A percentile compares a stretch with the other conserved stretches of the same genome.
Conservation (phyloP, 2,888 invertebrate genomes). For the Amphipoea oculea region DNA sequence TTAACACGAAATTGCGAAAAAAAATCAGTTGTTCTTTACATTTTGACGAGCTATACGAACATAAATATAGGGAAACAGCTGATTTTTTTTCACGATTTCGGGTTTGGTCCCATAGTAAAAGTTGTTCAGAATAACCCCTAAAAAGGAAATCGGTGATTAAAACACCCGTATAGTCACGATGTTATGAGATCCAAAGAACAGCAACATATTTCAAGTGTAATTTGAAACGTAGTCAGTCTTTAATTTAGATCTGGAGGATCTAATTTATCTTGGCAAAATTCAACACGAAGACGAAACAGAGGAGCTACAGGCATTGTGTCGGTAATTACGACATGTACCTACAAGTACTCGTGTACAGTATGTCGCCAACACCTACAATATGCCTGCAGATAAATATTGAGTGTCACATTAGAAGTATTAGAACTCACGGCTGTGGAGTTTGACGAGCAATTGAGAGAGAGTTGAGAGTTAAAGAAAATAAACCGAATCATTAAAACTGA, state of each 20-base stretch:
- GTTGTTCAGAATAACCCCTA: no score
- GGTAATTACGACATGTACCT: conserved; percentile 68
- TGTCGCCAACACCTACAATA: conserved; percentile 70
- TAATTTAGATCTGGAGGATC: not conserved
- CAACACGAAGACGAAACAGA: not conserved
- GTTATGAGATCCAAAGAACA: not conserved
- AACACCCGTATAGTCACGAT: no score
- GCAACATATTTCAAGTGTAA: not conserved
- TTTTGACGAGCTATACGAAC: no score
- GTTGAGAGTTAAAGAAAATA: not conserved
- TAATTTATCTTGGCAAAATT: not conserved
- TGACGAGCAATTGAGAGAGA: conserved; percentile 11
- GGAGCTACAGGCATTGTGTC: conserved; percentile 46
- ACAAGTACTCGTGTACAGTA: conserved; percentile 38
- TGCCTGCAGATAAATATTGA: conserved; percentile 77
- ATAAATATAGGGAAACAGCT: no score
- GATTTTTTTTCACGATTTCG: no score
- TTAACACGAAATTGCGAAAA: no score
- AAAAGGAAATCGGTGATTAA: no score
- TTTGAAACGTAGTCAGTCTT: not conserved
- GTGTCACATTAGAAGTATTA: conserved; percentile 64
- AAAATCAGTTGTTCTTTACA: no score
- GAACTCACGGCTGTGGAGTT: conserved; percentile 54
- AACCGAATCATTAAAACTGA: not conserved
- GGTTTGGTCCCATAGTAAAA: no score